Conservation (phyloP, 2,888 invertebrate species). For the Orthosia incerta region DNA sequence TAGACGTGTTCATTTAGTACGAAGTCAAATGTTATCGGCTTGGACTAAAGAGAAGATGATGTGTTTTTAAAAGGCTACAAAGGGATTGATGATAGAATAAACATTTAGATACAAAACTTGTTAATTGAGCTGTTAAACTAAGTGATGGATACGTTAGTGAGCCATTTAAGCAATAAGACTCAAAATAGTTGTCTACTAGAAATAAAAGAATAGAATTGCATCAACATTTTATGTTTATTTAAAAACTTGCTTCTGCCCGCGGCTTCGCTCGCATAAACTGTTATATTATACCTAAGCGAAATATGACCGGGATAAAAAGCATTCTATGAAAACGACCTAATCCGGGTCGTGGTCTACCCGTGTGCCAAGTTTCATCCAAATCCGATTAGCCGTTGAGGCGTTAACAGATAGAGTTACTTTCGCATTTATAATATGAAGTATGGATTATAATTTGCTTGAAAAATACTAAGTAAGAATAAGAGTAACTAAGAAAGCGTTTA, state of each 20-base stretch:
- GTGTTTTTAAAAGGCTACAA: constrained; percentile 27
- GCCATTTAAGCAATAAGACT: neutral
- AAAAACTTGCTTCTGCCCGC: no score
- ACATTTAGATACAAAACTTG: constrained; percentile 15
- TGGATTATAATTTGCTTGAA: neutral
- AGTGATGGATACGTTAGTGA: neutral
- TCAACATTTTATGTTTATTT: neutral
- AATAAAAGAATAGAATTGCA: neutral
- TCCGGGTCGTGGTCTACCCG: no score
- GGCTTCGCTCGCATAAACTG: no score
- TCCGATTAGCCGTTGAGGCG: no score
- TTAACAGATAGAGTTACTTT: no score
- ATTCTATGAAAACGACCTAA: no score
- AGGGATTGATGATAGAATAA: constrained; percentile 18
- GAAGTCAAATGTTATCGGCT: constrained; percentile 11
- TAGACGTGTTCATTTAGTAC: constrained; percentile 32
- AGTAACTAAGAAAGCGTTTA: neutral
- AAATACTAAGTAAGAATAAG: neutral
- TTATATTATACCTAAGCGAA: no score
- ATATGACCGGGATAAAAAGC: no score
- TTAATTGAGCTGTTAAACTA: neutral
- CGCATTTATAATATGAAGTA: no score
- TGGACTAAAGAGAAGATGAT: constrained; percentile 6
- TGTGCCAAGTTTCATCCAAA: no score
- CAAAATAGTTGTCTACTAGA: no score